Conservation (phyloP, 2,888 invertebrate genomes). For the Nudaria mundana region DNA sequence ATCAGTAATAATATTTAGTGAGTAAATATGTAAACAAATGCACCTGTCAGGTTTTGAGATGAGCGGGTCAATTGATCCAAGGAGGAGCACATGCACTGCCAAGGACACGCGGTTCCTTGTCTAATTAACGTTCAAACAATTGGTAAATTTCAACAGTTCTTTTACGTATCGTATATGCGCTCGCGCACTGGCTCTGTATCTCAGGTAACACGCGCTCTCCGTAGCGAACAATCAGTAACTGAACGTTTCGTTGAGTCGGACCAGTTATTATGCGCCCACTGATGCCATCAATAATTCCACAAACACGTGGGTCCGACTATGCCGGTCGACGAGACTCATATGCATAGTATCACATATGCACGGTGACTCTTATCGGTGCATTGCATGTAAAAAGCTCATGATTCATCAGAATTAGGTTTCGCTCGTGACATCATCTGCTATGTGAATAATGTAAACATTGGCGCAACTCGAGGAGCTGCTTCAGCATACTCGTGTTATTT, state of each 20-base stretch:
- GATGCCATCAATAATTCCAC: conserved; percentile 69
- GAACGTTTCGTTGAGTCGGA: conserved; percentile 62
- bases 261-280: conserved; percentile 79
- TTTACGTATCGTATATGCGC: conserved; percentile 58
- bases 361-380: conserved; percentile 71
- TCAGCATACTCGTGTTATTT: conserved; percentile 24
- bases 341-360: conserved; percentile 57
- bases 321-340: conserved; percentile 36
- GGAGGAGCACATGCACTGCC: conserved; percentile 56
- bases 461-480: conserved; percentile 24
- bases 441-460: conserved; percentile 57
- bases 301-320: conserved; percentile 70
- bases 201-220: conserved; percentile 64
- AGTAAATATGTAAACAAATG: conserved; percentile 61
- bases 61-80: conserved; percentile 53
- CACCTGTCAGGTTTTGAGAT: conserved; percentile 67
- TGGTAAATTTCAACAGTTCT: conserved; percentile 43
- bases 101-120: conserved; percentile 52
- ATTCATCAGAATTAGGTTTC: conserved; percentile 73
- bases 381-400: conserved; percentile 72
- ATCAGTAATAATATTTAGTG: conserved; percentile 28
- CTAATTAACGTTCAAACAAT: conserved; percentile 41
- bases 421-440: conserved; percentile 69
- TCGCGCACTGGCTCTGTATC: conserved; percentile 57
- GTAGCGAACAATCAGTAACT: conserved; percentile 71